Base-by-base conservation (phyloP, 2,888 invertebrate species). In the Philhelius pedissequus region DNA sequence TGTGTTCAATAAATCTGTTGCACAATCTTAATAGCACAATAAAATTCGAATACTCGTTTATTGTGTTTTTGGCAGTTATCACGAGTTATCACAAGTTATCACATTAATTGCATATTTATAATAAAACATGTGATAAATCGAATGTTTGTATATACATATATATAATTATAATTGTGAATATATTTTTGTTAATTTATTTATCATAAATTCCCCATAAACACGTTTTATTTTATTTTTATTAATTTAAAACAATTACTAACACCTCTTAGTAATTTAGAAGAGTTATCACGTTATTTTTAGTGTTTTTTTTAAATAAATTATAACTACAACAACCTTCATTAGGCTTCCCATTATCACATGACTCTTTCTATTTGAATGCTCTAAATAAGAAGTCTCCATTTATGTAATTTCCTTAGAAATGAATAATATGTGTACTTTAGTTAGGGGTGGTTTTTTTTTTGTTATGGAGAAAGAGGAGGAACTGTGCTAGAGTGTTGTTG, bases 261-360 rank as follows among this genome's bases (percentile, higher is more conserved):
- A 77, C 70, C 27, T 45, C 27, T 54, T 4, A 27, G 35, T 27
- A 38, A 30, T 69, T n/a, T 54, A 35, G 5, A 25, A 45, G 48
- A 58, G 38, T 50, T 50, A 78, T 54, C 78, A 78, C 78, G 78
- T 78, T 78, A 64, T 71, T 25, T 25, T 25, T 25, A 4, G 3
- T 25, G 3, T 25, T 25, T 25, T 25, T 52, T 43, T 48, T 32
- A 13, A 30, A 32, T 8, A 30, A 40, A 38, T 54, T 35, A 25
- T 52, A n/a, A n/a, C n/a, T n/a, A 54, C 30, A 32, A 54, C 25
- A 38, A 62, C 48, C 64, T 18, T 32, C 32, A 8, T 7, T 32
- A 11, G 25, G n/a, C n/a, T n/a, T n/a, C 20, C 27, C 32, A 62
- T 70, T 77, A 70, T 54, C 70, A 56, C 70, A 35, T 35, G 52